Evolutionary conservation across 2,888 invertebrate genomes (phyloP).

Genomic region (Drosophila putrida): DNA sequence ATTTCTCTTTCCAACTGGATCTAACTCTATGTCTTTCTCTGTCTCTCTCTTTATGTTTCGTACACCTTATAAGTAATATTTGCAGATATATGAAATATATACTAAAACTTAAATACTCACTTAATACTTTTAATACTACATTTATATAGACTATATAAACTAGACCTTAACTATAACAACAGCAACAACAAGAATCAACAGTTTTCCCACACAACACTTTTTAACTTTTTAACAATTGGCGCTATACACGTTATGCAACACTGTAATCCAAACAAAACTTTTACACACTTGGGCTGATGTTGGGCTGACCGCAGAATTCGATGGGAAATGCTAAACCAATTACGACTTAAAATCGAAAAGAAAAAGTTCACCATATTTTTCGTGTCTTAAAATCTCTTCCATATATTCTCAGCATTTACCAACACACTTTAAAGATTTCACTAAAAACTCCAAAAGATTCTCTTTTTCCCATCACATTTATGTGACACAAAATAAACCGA

Average conservation of each 20-base stretch:
- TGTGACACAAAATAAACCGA: too few relatives aligned
- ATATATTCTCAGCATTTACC: too few relatives aligned
- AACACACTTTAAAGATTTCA: too few relatives aligned
- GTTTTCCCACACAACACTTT: slow-evolving; percentile 20
- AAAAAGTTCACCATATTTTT: not conserved
- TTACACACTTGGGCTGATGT: slow-evolving; percentile 3
- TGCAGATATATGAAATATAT: slow-evolving; percentile 52
- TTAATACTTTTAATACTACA: slow-evolving; percentile 48
- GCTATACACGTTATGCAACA: slow-evolving; percentile 40
- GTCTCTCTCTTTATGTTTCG: slow-evolving; percentile 36
- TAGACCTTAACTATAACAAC: slow-evolving; percentile 32
- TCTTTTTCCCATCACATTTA: too few relatives aligned
- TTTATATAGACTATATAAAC: slow-evolving; percentile 44
- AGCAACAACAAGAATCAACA: slow-evolving; percentile 27
- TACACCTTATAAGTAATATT: slow-evolving; percentile 55
- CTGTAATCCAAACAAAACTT: slow-evolving; percentile 19
- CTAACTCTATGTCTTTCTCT: slow-evolving; percentile 35
- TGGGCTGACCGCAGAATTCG: not conserved
- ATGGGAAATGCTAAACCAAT: not conserved
- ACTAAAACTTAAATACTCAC: slow-evolving; percentile 46
- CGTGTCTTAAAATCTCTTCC: too few relatives aligned
- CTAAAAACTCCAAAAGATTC: too few relatives aligned
- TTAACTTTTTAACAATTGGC: slow-evolving; percentile 8
- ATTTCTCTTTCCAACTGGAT: slow-evolving; percentile 22
- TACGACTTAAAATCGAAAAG: not conserved